phyloP scores from a whole-genome alignment of 2,888 invertebrate genomes.

The Criorhina ranunculi region DNA sequence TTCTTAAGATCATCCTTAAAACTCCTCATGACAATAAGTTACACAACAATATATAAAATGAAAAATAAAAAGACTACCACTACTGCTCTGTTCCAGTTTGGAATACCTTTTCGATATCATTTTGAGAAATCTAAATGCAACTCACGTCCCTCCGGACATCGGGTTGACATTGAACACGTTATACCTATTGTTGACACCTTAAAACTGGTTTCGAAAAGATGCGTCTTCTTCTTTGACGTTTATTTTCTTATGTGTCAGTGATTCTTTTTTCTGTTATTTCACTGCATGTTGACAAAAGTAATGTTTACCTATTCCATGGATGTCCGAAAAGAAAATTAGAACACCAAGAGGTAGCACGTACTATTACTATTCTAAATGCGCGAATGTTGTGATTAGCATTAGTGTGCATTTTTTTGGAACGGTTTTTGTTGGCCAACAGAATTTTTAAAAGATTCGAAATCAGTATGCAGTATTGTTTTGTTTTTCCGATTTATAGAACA shows the following conservation, averaged over 20 bases:
- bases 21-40: neutral
- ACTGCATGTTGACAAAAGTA: constrained; percentile 30
- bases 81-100: constrained; percentile 26
- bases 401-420: constrained; percentile 32
- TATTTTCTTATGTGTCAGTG: constrained; percentile 20
- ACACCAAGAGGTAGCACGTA: constrained; percentile 27
- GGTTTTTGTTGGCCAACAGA: neutral
- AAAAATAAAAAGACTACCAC: constrained; percentile 4
- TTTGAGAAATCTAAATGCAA: constrained; percentile 47
- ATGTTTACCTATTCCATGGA: constrained; percentile 51
- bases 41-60: constrained; percentile 12
- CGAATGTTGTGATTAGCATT: constrained; percentile 35
- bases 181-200: constrained; percentile 64
- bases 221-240: constrained; percentile 43
- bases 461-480: constrained; percentile 17
- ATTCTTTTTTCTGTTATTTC: constrained; percentile 5
- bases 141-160: constrained; percentile 62
- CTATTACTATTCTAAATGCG: constrained; percentile 27
- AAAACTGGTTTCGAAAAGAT: constrained; percentile 58
- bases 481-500: constrained; percentile 20
- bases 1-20: neutral
- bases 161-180: constrained; percentile 73
- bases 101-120: constrained; percentile 44
- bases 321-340: constrained; percentile 61
- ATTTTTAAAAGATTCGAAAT: constrained; percentile 14